Conservation (phyloP, 2,797 vertebrate species). For the Falco naumanni region DNA sequence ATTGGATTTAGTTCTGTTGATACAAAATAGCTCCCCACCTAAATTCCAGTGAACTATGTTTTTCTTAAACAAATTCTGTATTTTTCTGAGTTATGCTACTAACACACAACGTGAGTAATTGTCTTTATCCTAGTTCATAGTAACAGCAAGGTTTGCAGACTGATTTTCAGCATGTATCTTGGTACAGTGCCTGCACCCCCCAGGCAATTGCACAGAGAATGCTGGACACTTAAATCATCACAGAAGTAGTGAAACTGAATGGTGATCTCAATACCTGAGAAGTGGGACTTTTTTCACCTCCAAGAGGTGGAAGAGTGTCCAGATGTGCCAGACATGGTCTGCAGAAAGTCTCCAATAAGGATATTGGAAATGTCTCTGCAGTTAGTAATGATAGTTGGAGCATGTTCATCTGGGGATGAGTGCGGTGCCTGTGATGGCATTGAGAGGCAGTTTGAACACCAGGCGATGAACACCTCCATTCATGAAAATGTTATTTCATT, state of each 20-base stretch:
- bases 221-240: not conserved
- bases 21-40: not conserved
- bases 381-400: not conserved
- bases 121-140: not conserved
- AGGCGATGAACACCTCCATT: not conserved
- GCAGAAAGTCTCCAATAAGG: not conserved
- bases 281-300: not conserved
- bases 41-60: not conserved
- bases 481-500: not conserved
- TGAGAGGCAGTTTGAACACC: not conserved
- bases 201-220: not conserved
- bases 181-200: not conserved
- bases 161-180: not conserved
- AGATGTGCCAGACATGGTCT: not conserved
- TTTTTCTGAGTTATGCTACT: not conserved
- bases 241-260: not conserved
- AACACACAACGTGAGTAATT: not conserved
- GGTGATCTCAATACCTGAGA: not conserved
- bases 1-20: not conserved
- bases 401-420: not conserved
- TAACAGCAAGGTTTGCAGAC: not conserved
- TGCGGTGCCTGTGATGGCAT: not conserved
- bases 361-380: not conserved
- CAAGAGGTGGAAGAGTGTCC: not conserved
- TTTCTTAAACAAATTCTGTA: not conserved